Evolutionary conservation across 2,797 vertebrate genomes (phyloP).

Genomic region (Peromyscus eremicus): DNA sequence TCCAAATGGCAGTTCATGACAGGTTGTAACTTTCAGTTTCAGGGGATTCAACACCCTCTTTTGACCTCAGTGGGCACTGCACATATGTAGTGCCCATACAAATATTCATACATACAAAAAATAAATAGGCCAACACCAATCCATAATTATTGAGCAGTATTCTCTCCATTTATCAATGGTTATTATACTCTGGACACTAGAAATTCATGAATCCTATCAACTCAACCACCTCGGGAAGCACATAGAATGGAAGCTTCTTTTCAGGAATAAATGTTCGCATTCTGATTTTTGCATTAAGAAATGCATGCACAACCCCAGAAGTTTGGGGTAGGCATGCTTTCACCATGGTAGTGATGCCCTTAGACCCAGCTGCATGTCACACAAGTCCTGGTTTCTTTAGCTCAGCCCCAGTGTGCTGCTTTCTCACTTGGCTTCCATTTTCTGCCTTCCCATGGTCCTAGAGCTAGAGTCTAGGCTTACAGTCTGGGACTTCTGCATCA

Average conservation of each 20-base stretch:
- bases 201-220: not conserved
- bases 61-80: not conserved
- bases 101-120: not conserved
- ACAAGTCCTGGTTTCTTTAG: not conserved
- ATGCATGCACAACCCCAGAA: not conserved
- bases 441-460: conserved; percentile 15
- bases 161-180: not conserved
- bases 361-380: conserved; percentile 39
- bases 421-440: not conserved
- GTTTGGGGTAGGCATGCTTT: conserved; percentile 21
- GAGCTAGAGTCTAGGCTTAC: not conserved
- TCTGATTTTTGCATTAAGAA: not conserved
- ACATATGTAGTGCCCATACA: not conserved
- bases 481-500: not conserved
- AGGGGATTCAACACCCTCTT: not conserved
- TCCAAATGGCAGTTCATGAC: not conserved
- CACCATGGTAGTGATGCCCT: not conserved
- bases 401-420: not conserved
- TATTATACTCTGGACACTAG: not conserved
- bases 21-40: not conserved
- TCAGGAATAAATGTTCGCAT: not conserved
- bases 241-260: not conserved
- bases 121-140: not conserved
- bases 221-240: not conserved
- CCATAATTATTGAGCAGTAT: conserved; percentile 6